These are phyloP conservation scores for Phyllotis vaccarum DNA, from an alignment of 2,797 vertebrate genomes.

Conservation along the genomic window DNA sequence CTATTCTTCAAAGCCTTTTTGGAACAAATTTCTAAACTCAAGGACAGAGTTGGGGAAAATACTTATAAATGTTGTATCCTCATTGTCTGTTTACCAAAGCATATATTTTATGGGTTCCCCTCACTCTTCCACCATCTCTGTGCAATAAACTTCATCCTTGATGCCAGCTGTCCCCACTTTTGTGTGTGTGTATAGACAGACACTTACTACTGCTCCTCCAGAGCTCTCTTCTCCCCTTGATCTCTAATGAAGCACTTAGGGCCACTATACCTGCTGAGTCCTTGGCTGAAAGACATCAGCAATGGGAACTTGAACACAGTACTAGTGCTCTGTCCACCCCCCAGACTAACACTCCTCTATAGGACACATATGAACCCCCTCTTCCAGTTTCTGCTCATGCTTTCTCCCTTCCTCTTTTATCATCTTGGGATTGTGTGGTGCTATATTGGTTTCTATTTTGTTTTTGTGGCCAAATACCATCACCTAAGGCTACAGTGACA, in stretches of 20 bases:
- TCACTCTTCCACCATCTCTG: neutral
- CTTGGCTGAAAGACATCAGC: neutral
- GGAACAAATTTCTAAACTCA: neutral
- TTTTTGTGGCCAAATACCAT: neutral
- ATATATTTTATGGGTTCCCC: neutral
- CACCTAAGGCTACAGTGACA: neutral
- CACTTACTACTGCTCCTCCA: neutral
- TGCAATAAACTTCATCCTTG: neutral
- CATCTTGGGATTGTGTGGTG: neutral
- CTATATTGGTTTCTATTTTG: neutral
- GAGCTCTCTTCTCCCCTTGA: neutral
- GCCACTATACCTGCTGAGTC: neutral
- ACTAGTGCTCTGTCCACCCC: neutral
- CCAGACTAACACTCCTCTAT: rapidly evolving
- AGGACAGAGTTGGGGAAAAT: neutral
- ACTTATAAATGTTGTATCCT: neutral
- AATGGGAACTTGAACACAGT: neutral
- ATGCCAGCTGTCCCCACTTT: neutral
- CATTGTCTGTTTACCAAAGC: neutral
- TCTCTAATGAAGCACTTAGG: neutral
- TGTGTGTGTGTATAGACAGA: neutral
- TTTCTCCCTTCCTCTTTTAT: neutral
- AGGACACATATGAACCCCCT: neutral
- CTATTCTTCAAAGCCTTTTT: neutral
- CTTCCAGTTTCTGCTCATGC: neutral